Evolutionary conservation across 2,888 invertebrate species (phyloP).

Genomic region (Platypus cylindrus): DNA sequence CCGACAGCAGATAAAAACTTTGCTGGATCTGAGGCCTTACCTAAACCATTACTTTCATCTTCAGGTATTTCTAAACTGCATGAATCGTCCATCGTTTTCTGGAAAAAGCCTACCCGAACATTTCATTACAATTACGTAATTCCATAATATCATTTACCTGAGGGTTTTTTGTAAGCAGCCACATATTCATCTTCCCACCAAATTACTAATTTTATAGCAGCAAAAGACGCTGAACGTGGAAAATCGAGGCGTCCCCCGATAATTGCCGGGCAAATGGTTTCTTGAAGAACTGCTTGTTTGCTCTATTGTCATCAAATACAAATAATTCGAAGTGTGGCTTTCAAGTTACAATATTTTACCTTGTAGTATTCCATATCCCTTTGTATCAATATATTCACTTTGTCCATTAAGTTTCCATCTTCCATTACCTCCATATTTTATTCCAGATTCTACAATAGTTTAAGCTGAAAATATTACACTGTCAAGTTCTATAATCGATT

Average conservation of each 20-base stretch:
- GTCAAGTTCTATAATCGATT: no score
- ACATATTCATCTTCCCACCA: conserved; percentile 79
- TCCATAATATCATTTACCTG: conserved; percentile 27
- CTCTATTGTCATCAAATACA: conserved; percentile 18
- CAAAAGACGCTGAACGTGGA: conserved; percentile 72
- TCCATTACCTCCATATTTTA: conserved; percentile 70
- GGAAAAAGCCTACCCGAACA: conserved; percentile 22
- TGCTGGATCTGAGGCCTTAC: conserved; percentile 63
- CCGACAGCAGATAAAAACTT: conserved; percentile 59
- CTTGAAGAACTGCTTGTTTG: conserved; percentile 50
- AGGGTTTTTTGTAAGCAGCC: conserved; percentile 58
- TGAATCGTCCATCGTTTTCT: conserved; percentile 16
- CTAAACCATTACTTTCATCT: conserved; percentile 42
- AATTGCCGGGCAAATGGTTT: conserved; percentile 64
- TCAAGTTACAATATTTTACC: conserved; percentile 34
- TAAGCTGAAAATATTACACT: no score
- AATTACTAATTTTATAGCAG: conserved; percentile 67
- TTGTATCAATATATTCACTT: conserved; percentile 68
- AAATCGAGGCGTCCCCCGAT: conserved; percentile 73
- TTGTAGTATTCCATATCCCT: conserved; percentile 75
- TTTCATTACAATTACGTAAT: not conserved
- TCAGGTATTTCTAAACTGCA: conserved; percentile 36
- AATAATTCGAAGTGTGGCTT: not conserved
- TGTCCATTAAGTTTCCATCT: conserved; percentile 81
- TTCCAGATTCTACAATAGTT: no score